Conservation (phyloP, 2,888 invertebrate genomes). For the Cosmopolites sordidus region DNA sequence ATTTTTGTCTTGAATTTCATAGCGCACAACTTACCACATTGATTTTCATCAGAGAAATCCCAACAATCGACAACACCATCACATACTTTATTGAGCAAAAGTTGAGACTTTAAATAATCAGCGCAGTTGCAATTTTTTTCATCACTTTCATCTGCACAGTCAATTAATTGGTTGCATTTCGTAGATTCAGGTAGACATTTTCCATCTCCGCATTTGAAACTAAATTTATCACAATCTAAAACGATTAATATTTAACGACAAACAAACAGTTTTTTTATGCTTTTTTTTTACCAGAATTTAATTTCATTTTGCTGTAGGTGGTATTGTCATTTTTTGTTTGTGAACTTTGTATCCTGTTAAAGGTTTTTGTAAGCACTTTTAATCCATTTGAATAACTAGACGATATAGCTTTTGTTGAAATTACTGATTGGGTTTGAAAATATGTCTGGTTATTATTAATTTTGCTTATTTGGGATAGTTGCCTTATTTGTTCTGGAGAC, state of each 20-base stretch:
- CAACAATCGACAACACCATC: conserved; percentile 76
- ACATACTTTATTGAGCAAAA: conserved; percentile 68
- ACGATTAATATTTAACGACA: not conserved
- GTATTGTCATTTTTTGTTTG: conserved; percentile 19
- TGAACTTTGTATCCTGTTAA: conserved; percentile 52
- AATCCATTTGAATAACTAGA: conserved; percentile 62
- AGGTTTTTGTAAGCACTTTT: conserved; percentile 62
- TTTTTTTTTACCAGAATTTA: not conserved
- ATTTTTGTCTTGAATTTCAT: too few species aligned
- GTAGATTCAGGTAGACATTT: conserved; percentile 62
- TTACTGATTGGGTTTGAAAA: conserved; percentile 49
- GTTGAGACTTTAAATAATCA: conserved; percentile 67
- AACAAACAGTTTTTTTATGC: not conserved
- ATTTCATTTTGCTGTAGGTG: conserved; percentile 2
- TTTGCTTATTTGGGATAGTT: conserved; percentile 56
- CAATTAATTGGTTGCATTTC: conserved; percentile 67
- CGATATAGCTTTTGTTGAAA: conserved; percentile 59
- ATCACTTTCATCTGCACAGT: conserved; percentile 67
- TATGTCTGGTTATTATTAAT: conserved; percentile 53
- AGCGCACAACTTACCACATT: conserved; percentile 58
- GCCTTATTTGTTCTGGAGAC: conserved; percentile 47
- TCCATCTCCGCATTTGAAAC: conserved; percentile 59
- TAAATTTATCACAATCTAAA: conserved; percentile 31
- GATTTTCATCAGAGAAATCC: conserved; percentile 74
- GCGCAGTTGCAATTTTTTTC: conserved; percentile 71